Percentiles rank a stretch among this genome's conserved stretches.
phyloP scores from a whole-genome alignment of 2,888 invertebrate species.

The Campoplex capitator region DNA sequence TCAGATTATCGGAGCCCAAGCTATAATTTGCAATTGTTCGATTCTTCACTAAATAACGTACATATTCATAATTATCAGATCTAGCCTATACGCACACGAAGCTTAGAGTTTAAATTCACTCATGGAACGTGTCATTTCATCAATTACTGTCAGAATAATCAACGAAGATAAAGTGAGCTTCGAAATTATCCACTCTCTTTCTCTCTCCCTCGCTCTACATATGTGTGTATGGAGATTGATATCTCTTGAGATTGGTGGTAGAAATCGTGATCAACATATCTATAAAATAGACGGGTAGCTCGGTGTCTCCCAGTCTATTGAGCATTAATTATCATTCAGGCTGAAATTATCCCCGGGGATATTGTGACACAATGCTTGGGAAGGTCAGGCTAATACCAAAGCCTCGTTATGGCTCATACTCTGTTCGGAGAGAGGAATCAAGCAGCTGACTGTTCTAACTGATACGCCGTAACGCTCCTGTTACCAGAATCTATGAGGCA shows the following conservation, averaged over 20 bases:
- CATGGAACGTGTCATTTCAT: too few relatives aligned
- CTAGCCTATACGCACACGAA: too few relatives aligned
- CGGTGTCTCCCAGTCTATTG: slow-evolving; percentile 16
- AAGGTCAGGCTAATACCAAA: slow-evolving; percentile 15
- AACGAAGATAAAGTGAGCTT: not conserved
- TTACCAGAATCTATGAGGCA: not conserved
- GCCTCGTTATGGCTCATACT: not conserved
- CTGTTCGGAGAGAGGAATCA: slow-evolving; percentile 17
- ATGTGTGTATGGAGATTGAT: not conserved
- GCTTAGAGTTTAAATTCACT: too few relatives aligned
- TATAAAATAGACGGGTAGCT: not conserved
- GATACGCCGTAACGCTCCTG: slow-evolving; percentile 6
- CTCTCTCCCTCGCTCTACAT: not conserved
- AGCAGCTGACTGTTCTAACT: slow-evolving; percentile 42
- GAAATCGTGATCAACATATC: slow-evolving; percentile 32
- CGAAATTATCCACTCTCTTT: not conserved
- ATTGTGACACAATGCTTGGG: slow-evolving; percentile 41
- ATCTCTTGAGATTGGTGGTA: not conserved
- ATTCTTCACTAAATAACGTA: too few relatives aligned
- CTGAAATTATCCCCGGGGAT: slow-evolving; percentile 40
- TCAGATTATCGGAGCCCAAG: too few relatives aligned
- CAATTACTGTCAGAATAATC: not conserved
- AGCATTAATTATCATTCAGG: slow-evolving; percentile 42
- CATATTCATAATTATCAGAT: too few relatives aligned
- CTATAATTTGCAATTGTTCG: too few relatives aligned